These are phyloP conservation scores for Alaudala cheleensis DNA, from an alignment of 2,113 vertebrate genomes.

Conservation along the genomic window DNA sequence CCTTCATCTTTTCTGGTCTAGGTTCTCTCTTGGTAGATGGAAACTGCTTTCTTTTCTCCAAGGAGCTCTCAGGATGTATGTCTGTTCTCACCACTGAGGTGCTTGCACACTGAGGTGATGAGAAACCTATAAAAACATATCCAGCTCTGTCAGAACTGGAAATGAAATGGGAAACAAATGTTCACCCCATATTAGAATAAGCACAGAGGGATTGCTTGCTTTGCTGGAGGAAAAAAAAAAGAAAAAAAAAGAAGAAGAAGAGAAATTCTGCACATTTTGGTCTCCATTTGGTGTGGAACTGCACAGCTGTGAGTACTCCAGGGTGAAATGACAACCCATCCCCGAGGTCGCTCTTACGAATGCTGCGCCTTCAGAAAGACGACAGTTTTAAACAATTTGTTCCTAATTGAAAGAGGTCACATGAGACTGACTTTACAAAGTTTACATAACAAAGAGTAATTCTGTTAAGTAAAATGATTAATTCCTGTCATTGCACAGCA, in stretches of 20 bases:
- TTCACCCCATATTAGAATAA: not conserved
- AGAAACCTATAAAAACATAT: slow-evolving; percentile 18
- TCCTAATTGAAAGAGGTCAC: slow-evolving; percentile 76
- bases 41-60: not conserved
- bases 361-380: slow-evolving; percentile 71
- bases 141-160: not conserved
- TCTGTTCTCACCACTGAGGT: slow-evolving; percentile 5
- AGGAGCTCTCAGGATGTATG: not conserved
- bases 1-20: not conserved
- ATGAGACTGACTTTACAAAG: slow-evolving; percentile 76
- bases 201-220: not conserved
- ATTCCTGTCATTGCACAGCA: slow-evolving; percentile 83
- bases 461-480: slow-evolving; percentile 81
- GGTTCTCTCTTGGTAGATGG: not conserved
- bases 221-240: not conserved
- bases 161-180: slow-evolving; percentile 55
- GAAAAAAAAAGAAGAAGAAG: not conserved
- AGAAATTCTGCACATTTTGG: slow-evolving; percentile 28
- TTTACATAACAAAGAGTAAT: slow-evolving; percentile 86
- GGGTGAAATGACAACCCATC: slow-evolving; percentile 63
- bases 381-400: slow-evolving; percentile 73
- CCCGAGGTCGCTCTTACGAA: slow-evolving; percentile 70
- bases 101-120: not conserved
- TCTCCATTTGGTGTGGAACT: slow-evolving; percentile 29
- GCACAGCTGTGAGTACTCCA: slow-evolving; percentile 36